These are phyloP conservation scores for Mallotus villosus DNA, from an alignment of 2,797 vertebrate genomes.

Conservation along the genomic window DNA sequence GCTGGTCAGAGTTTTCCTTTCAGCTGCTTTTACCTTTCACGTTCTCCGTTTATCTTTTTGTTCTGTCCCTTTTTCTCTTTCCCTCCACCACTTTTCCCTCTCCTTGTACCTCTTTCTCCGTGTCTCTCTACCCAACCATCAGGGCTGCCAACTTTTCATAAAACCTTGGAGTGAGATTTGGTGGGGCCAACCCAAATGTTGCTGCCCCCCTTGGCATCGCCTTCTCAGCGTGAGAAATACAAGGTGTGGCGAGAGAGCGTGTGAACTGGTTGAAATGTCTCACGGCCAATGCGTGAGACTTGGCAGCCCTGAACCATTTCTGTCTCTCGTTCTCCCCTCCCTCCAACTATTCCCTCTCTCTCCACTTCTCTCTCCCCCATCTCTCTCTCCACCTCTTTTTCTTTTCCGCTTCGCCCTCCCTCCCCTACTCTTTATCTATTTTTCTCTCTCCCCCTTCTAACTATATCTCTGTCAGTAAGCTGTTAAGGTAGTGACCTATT, in stretches of 20 bases:
- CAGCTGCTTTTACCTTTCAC: too few species aligned
- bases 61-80: too few species aligned
- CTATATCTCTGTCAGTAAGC: constrained; percentile 24
- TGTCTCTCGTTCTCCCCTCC: neutral
- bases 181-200: too few species aligned
- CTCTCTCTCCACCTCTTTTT: neutral
- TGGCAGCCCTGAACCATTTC: too few species aligned
- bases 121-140: neutral
- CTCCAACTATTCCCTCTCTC: neutral
- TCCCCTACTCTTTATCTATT: neutral
- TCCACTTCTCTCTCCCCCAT: neutral
- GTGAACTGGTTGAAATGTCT: too few species aligned
- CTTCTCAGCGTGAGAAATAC: too few species aligned
- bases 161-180: too few species aligned
- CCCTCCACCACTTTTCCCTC: neutral
- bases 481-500: constrained; percentile 67
- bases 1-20: neutral
- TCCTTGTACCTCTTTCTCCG: neutral
- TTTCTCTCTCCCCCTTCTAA: neutral
- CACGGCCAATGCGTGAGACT: too few species aligned
- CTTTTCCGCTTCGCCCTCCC: neutral
- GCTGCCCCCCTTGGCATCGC: too few species aligned
- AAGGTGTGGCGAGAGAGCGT: too few species aligned
- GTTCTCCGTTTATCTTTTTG: neutral
- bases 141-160: too few species aligned